phyloP scores from a whole-genome alignment of 2,797 vertebrate genomes.

The Melanotaenia trifasciata region DNA sequence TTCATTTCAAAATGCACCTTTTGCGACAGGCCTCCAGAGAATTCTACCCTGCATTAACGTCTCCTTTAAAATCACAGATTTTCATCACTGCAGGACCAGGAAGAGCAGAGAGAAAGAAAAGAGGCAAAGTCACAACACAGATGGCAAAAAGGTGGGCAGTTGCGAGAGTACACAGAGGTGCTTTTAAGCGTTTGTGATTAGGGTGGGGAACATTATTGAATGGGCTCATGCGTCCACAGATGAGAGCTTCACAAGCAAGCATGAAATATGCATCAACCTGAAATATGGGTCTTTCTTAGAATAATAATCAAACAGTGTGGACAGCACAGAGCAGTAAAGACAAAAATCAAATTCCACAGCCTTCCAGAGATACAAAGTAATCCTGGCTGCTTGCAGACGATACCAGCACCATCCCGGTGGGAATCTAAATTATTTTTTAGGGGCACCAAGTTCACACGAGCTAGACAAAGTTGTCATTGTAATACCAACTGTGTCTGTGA shows the following conservation, averaged over 20 bases:
- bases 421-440: slow-evolving; percentile 63
- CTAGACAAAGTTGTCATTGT: slow-evolving; percentile 69
- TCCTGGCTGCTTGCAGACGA: slow-evolving; percentile 30
- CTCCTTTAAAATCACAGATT: slow-evolving; percentile 17
- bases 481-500: slow-evolving; percentile 39
- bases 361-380: slow-evolving; percentile 48
- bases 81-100: slow-evolving; percentile 24
- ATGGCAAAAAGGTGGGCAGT: slow-evolving; percentile 32
- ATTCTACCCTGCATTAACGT: slow-evolving; percentile 37
- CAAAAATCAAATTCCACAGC: slow-evolving; percentile 68
- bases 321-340: slow-evolving; percentile 53
- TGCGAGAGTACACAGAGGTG: slow-evolving; percentile 43
- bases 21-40: slow-evolving; percentile 6
- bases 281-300: slow-evolving; percentile 65
- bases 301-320: slow-evolving; percentile 68
- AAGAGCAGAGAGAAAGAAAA: slow-evolving; percentile 14
- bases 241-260: slow-evolving; percentile 57
- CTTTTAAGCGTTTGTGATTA: slow-evolving; percentile 60
- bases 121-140: slow-evolving; percentile 23
- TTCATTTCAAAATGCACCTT: slow-evolving; percentile 4
- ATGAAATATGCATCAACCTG: slow-evolving; percentile 76
- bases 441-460: slow-evolving; percentile 64
- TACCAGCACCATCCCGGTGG: slow-evolving; percentile 35
- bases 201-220: slow-evolving; percentile 63
- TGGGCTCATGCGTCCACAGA: slow-evolving; percentile 69